These are phyloP conservation scores for Xiphorhynchus erythropygius DNA, from an alignment of 2,797 vertebrate species.

Conservation along the genomic window DNA sequence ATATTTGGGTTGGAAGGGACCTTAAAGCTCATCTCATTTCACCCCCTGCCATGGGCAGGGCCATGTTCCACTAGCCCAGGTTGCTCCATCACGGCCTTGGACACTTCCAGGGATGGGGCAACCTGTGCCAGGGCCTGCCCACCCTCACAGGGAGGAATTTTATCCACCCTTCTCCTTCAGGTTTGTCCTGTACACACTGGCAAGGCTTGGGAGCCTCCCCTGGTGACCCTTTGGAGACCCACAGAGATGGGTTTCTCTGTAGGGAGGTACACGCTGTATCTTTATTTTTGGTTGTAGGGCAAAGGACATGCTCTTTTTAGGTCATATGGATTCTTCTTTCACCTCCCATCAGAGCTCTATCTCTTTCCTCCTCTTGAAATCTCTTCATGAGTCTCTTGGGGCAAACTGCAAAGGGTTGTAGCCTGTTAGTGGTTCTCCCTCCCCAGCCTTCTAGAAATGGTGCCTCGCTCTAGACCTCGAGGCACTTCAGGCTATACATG, in stretches of 20 bases:
- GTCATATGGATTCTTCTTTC: background rate
- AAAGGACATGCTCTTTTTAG: background rate
- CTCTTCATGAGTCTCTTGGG: background rate
- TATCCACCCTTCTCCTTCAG: background rate
- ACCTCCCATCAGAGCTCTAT: background rate
- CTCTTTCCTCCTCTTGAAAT: background rate
- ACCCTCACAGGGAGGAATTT: background rate
- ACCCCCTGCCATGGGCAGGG: background rate
- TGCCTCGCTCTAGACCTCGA: background rate
- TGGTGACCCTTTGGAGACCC: background rate
- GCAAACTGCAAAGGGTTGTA: background rate
- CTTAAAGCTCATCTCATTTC: background rate
- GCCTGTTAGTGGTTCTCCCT: background rate
- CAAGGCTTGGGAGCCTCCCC: background rate
- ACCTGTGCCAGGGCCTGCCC: background rate
- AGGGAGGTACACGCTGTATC: background rate
- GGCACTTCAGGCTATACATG: slow-evolving; percentile 8
- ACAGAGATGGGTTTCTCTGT: background rate
- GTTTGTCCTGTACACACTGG: accelerated
- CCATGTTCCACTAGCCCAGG: background rate
- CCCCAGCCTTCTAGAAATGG: background rate
- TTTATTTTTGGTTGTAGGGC: background rate
- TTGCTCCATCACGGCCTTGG: background rate
- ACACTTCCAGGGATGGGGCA: background rate
- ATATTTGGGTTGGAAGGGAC: background rate